Evolutionary conservation across 2,797 vertebrate genomes (phyloP).

Genomic region (Malurus leucopterus): DNA sequence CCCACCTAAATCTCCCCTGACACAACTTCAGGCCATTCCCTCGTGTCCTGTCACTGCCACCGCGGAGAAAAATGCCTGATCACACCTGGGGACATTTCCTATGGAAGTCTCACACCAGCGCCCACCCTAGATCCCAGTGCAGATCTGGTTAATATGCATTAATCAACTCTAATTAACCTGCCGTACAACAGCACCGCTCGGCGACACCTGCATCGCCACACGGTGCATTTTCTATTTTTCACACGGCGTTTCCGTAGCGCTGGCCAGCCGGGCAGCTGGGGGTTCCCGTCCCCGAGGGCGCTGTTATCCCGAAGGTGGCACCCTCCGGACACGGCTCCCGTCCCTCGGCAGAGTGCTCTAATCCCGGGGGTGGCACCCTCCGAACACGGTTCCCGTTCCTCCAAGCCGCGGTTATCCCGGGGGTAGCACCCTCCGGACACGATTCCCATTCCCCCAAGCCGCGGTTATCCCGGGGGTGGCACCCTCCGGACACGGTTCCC

Average conservation of each 20-base stretch:
- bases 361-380: rapidly evolving
- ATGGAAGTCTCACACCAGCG: not conserved
- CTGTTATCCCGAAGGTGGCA: too few relatives aligned
- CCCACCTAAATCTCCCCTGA: not conserved
- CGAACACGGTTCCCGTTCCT: too few relatives aligned
- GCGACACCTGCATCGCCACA: not conserved
- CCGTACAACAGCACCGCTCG: not conserved
- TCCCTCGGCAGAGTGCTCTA: too few relatives aligned
- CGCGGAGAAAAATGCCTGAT: not conserved
- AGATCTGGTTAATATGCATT: rapidly evolving
- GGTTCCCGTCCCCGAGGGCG: not conserved
- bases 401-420: rapidly evolving
- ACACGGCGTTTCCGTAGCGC: not conserved
- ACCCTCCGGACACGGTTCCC: rapidly evolving
- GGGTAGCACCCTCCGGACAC: rapidly evolving
- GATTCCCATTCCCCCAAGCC: not conserved
- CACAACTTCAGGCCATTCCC: not conserved
- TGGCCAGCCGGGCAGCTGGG: not conserved
- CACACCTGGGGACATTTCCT: rapidly evolving
- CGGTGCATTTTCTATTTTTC: rapidly evolving
- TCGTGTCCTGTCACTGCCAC: not conserved
- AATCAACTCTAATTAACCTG: not conserved
- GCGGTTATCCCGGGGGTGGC: too few relatives aligned
- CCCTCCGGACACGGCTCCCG: too few relatives aligned
- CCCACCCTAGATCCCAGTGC: rapidly evolving